Percentiles rank a stretch among this genome's conserved stretches.
Conservation (phyloP, 2,113 vertebrate genomes). For the Pyrgilauda ruficollis region DNA sequence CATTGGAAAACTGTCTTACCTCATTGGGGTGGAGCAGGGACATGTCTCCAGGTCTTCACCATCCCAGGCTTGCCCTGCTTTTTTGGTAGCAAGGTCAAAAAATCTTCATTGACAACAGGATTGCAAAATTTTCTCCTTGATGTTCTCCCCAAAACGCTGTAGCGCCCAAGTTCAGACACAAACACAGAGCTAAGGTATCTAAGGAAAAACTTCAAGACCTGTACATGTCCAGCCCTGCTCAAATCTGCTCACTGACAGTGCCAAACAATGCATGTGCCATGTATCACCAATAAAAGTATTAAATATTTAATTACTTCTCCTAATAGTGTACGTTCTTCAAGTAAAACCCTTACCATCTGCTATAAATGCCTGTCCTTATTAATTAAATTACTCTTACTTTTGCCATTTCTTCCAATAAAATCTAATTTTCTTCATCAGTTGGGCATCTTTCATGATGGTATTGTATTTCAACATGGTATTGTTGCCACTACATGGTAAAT, state of each 20-base stretch:
- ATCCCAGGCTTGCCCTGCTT: neutral
- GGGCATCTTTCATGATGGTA: neutral
- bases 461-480: neutral
- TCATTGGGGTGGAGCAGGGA: neutral
- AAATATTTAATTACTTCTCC: neutral
- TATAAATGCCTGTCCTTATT: neutral
- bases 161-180: neutral
- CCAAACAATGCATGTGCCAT: neutral
- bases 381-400: neutral
- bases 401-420: neutral
- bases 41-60: neutral
- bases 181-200: neutral
- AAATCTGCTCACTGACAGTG: neutral
- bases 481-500: neutral
- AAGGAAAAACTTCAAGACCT: neutral
- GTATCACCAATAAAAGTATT: neutral
- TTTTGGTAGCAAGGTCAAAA: neutral
- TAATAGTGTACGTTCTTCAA: neutral
- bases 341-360: neutral
- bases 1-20: neutral
- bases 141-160: neutral
- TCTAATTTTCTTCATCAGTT: neutral
- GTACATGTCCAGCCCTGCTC: neutral
- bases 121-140: neutral
- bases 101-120: neutral